A percentile compares a stretch with the other conserved stretches of the same genome.
These are phyloP conservation scores for Condylura cristata DNA, from an alignment of 2,113 vertebrate genomes.

Conservation along the genomic window DNA sequence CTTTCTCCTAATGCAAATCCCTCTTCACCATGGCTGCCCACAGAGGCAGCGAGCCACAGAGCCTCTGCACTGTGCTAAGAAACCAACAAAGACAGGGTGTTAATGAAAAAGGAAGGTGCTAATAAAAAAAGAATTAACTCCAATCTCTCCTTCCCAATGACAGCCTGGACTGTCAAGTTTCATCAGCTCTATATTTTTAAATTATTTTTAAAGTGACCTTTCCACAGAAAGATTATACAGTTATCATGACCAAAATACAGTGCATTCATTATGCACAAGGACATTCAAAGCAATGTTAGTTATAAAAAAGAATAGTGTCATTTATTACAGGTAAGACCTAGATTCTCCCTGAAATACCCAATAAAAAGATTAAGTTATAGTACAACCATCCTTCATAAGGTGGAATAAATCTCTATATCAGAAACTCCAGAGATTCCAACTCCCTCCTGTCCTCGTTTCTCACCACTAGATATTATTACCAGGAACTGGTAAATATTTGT, in stretches of 20 bases:
- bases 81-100: neutral
- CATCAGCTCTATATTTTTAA: slow-evolving; percentile 52
- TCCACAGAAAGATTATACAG: slow-evolving; percentile 33
- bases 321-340: slow-evolving; percentile 2
- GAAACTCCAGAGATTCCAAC: neutral
- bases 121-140: slow-evolving; percentile 64
- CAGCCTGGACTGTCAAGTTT: slow-evolving; percentile 42
- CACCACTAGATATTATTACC: neutral
- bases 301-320: neutral
- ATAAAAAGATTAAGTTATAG: slow-evolving; percentile 5
- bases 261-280: slow-evolving; percentile 26
- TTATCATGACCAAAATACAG: slow-evolving; percentile 31
- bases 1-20: neutral
- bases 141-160: neutral
- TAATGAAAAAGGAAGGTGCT: slow-evolving; percentile 60
- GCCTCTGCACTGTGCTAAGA: neutral
- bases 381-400: neutral
- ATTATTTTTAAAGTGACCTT: slow-evolving; percentile 64
- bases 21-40: neutral
- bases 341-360: neutral
- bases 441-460: neutral
- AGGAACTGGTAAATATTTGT: neutral
- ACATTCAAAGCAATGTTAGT: neutral
- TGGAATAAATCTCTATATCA: neutral
- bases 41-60: neutral